Evolutionary conservation across 2,888 invertebrate genomes (phyloP).

Genomic region (Schrankia costaestrigalis): DNA sequence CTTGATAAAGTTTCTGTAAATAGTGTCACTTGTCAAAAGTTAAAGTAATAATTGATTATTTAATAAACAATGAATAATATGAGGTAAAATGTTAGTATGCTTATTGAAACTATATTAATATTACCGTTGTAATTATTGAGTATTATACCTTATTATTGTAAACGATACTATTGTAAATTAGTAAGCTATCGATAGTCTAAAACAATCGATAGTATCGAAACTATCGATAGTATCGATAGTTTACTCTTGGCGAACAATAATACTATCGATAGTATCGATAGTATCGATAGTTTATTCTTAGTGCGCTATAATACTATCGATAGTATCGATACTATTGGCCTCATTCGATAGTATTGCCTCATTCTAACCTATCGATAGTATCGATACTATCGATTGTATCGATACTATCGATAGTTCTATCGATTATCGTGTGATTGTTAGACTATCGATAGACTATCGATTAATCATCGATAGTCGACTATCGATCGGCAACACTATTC

Average conservation of each 20-base stretch:
- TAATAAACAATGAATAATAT: background rate
- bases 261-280: slow-evolving; percentile 1
- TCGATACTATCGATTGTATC: no score
- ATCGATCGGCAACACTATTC: background rate
- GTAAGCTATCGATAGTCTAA: background rate
- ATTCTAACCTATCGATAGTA: background rate
- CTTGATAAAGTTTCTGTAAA: no score
- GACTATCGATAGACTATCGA: background rate
- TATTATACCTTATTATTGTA: background rate
- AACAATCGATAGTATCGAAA: background rate
- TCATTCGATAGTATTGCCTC: background rate
- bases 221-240: slow-evolving; percentile 1
- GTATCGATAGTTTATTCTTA: background rate
- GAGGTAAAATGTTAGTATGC: no score
- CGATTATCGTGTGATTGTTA: background rate
- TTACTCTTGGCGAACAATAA: background rate
- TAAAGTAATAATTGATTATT: background rate
- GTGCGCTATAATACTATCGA: background rate
- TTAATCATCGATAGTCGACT: slow-evolving; percentile 1
- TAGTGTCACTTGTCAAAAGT: no score
- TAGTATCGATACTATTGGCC: background rate
- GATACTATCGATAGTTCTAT: background rate
- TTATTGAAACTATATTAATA: background rate
- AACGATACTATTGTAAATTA: no score
- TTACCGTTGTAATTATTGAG: background rate